Conservation (phyloP, 2,113 vertebrate species). For the Lipotes vexillifer region DNA sequence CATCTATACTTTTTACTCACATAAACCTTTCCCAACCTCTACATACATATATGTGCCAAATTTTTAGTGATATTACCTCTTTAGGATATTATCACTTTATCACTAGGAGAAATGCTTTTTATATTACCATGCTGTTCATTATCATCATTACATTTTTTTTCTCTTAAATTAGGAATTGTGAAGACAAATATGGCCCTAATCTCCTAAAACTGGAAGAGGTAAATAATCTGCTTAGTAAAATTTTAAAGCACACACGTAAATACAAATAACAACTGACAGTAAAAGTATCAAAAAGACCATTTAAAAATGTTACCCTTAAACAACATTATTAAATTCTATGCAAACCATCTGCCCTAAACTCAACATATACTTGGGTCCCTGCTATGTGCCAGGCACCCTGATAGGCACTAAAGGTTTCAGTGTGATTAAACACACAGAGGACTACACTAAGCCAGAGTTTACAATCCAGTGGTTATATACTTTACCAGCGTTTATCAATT, state of each 20-base stretch:
- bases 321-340: slow-evolving; percentile 15
- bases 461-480: background rate
- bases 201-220: background rate
- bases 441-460: background rate
- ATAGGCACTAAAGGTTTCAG: background rate
- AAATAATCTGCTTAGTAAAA: background rate
- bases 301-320: background rate
- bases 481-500: background rate
- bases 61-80: background rate
- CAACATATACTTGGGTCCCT: background rate
- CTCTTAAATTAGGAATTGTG: background rate
- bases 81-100: background rate
- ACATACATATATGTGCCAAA: background rate
- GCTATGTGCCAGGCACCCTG: background rate
- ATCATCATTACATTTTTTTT: background rate
- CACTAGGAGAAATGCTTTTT: slow-evolving; percentile 20
- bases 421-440: background rate
- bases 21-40: background rate
- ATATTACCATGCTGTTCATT: background rate
- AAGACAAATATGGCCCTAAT: background rate
- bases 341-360: slow-evolving; percentile 3
- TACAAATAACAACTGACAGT: background rate
- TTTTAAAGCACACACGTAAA: background rate
- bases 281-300: background rate
- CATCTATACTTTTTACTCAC: background rate